Base-by-base conservation (phyloP, 2,797 vertebrate species). In the Sebastiscus tertius region DNA sequence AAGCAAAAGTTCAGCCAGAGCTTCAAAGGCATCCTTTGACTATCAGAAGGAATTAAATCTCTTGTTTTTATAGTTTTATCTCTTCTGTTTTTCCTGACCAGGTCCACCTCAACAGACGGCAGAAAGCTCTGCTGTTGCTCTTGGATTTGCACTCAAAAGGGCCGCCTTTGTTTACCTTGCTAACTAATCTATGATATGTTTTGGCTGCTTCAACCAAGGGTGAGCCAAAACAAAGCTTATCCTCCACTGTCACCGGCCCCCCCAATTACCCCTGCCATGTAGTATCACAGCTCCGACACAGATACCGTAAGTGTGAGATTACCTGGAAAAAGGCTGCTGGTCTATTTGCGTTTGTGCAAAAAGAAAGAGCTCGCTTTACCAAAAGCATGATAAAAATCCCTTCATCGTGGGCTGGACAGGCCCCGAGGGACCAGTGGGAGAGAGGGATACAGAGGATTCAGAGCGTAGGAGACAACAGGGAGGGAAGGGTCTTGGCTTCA, bases 331-430 rank as follows among this genome's bases (percentile, higher is more conserved):
- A 71, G 69, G 67, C 85, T 75, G 84, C 85, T 84, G 83, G 26
- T 58, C 62, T 74, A 63, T 89, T 79, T 85, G 72, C 79, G 72
- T 87, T 73, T 77, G 79, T 62, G 60, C 65, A 78, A 65, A 29
- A 29, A 20, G 12, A 59, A 54, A 33, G 56, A 86, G 73, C 68
- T 82, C 18, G 2, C 9, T 90, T 80, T 42, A 79, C 55, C 59
- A 16, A 67, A 87, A 80, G 82, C 65, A 75, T 83, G 81, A 84
- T 88, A 83, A 84, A 88, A 90, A 77, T 83, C 80, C 83, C 66
- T 75, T 83, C 84, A 65, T 76, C 10, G 24, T 82, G 77, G 87
- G 75, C 52, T 61, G 75, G 82, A 31, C 72, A 4, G 67, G 72
- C 61, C 82, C 81, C 0, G 70, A 75, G 89, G 92, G 88, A 87